phyloP scores from a whole-genome alignment of 2,797 vertebrate species.

The Calcarius lapponicus region DNA sequence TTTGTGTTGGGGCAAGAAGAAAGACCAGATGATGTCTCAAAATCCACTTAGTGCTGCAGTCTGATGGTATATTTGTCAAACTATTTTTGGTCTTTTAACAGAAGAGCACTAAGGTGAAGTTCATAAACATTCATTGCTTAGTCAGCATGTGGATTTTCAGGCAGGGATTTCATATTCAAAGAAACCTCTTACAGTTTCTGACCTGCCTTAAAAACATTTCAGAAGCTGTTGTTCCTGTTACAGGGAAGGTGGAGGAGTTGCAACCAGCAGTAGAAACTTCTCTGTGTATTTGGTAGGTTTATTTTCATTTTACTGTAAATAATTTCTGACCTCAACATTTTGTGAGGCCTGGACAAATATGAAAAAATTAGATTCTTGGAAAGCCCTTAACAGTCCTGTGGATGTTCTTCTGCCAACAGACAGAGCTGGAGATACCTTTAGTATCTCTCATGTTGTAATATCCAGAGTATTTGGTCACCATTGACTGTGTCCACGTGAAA shows the following conservation, averaged over 20 bases:
- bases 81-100: background rate
- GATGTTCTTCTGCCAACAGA: background rate
- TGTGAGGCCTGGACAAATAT: background rate
- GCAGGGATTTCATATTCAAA: background rate
- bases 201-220: background rate
- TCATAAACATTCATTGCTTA: background rate
- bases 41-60: background rate
- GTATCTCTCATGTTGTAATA: background rate
- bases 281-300: background rate
- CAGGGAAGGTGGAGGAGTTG: background rate
- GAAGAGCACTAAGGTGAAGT: background rate
- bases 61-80: background rate
- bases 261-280: background rate
- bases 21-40: background rate
- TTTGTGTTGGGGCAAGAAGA: background rate
- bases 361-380: background rate
- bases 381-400: background rate
- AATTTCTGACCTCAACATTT: background rate
- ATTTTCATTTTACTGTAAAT: slow-evolving; percentile 17
- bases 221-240: background rate
- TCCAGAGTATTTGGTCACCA: background rate
- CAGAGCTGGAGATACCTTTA: background rate
- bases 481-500: background rate
- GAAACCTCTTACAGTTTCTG: background rate
- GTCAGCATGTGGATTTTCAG: background rate